Evolutionary conservation across 1,140 invertebrate species (phyloP).

Genomic region (Cepaea nemoralis): DNA sequence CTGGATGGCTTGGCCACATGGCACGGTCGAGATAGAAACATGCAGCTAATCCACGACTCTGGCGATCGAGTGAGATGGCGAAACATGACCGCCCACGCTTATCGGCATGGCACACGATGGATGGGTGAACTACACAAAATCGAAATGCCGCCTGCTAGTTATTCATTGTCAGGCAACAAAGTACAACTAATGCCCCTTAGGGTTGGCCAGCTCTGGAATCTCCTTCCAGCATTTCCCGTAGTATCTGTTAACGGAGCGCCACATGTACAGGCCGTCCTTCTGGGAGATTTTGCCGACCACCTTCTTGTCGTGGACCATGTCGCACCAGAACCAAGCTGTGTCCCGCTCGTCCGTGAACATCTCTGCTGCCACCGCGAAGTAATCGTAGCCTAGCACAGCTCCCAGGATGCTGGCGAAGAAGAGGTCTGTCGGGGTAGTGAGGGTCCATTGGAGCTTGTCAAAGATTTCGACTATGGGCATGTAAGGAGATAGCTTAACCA

Average conservation of each 20-base stretch:
- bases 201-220: not conserved
- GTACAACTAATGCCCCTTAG: too few species aligned
- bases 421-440: not conserved
- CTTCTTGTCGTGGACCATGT: not conserved
- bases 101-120: too few species aligned
- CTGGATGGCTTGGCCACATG: too few species aligned
- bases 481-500: not conserved
- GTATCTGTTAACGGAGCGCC: not conserved
- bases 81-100: too few species aligned
- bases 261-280: not conserved
- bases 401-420: not conserved
- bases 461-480: not conserved
- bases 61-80: too few species aligned
- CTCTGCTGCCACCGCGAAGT: not conserved
- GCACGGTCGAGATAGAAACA: too few species aligned
- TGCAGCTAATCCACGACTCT: too few species aligned
- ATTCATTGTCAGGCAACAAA: too few species aligned
- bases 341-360: not conserved
- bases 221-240: conserved; percentile 5
- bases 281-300: not conserved
- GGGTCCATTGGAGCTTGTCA: not conserved
- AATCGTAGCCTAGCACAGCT: not conserved
- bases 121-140: too few species aligned
- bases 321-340: not conserved
- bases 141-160: too few species aligned